phyloP scores from a whole-genome alignment of 2,888 invertebrate species.

The Homarus gammarus region DNA sequence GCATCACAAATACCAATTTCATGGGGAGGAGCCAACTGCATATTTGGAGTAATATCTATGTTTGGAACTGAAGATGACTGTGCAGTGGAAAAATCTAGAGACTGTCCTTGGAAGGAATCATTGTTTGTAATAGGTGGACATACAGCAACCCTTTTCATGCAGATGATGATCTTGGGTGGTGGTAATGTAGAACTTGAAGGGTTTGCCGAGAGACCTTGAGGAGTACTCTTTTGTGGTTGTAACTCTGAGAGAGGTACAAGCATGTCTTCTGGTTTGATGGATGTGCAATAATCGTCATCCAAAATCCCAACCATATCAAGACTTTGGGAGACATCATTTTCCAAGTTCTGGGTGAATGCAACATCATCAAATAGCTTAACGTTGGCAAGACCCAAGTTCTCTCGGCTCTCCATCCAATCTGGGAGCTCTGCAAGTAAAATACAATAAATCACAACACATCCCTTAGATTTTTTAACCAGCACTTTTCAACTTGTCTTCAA shows the following conservation, averaged over 20 bases:
- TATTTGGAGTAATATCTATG: neutral
- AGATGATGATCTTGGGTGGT: constrained; percentile 33
- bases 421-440: constrained; percentile 51
- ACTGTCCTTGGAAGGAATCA: neutral
- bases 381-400: constrained; percentile 34
- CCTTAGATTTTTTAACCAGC: too few relatives aligned
- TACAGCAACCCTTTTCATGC: constrained; percentile 24
- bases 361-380: constrained; percentile 8
- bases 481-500: too few relatives aligned
- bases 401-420: constrained; percentile 65
- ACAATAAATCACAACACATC: too few relatives aligned
- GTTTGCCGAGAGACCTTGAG: neutral
- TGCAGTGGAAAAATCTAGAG: neutral
- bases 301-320: neutral
- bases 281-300: constrained; percentile 1
- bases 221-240: neutral
- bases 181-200: neutral
- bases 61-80: neutral
- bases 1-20: neutral
- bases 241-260: constrained; percentile 56
- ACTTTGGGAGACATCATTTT: constrained; percentile 12
- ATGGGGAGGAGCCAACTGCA: neutral
- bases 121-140: neutral
- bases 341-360: neutral
- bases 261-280: constrained; percentile 61